Conservation (phyloP, 2,888 invertebrate genomes). For the Andrena bucephala region DNA sequence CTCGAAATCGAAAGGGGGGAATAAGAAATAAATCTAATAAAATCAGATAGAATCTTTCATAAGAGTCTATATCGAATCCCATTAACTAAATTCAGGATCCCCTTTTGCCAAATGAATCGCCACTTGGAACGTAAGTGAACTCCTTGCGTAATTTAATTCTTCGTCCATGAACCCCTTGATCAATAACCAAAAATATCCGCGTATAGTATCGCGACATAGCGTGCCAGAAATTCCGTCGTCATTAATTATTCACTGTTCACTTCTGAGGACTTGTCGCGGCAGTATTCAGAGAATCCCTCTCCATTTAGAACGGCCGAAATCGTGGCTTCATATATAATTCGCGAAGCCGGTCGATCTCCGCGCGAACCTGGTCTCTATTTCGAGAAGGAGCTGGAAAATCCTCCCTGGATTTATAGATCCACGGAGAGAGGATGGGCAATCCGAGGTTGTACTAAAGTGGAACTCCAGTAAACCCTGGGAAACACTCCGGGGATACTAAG, state of each 20-base stretch:
- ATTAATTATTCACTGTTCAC: constrained; percentile 31
- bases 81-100: too few relatives aligned
- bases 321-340: constrained; percentile 44
- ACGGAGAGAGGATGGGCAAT: not conserved
- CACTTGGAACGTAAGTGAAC: not conserved
- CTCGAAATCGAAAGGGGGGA: not conserved
- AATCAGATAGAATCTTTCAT: not conserved
- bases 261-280: constrained; percentile 1
- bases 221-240: constrained; percentile 12
- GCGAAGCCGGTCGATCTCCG: not conserved
- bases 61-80: too few relatives aligned
- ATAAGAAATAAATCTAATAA: not conserved
- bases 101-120: not conserved
- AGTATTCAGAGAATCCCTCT: not conserved
- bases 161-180: not conserved
- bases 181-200: not conserved
- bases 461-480: not conserved
- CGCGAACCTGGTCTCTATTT: constrained; percentile 6
- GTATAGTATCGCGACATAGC: not conserved
- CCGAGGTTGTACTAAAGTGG: not conserved
- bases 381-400: constrained; percentile 15
- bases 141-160: not conserved
- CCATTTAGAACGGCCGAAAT: constrained; percentile 18
- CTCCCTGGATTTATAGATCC: constrained; percentile 44
- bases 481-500: not conserved